Conservation (phyloP, 2,888 invertebrate genomes). For the Atherix ibis region DNA sequence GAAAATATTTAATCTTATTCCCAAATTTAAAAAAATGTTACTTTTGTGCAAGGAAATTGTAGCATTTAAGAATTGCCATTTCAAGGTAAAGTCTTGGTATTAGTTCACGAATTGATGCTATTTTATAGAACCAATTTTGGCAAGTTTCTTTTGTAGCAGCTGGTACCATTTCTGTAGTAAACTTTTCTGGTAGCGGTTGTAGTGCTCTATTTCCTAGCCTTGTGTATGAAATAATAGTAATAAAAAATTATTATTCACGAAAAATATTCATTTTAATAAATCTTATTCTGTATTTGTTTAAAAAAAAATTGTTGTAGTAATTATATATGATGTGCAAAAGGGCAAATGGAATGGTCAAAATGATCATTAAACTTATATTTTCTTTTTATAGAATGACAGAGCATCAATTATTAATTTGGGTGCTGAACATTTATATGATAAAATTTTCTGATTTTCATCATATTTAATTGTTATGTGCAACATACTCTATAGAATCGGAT, state of each 20-base stretch:
- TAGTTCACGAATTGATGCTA: constrained; percentile 90
- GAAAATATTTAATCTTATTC: too few species aligned
- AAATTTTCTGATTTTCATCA: constrained; percentile 1
- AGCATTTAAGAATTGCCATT: constrained; percentile 80
- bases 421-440: background rate
- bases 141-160: constrained; percentile 90
- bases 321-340: too few species aligned
- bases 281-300: too few species aligned
- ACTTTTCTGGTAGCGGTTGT: constrained; percentile 43
- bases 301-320: too few species aligned
- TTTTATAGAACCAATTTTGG: constrained; percentile 98
- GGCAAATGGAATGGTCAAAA: too few species aligned
- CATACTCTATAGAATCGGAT: constrained; percentile 43
- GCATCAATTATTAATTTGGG: too few species aligned
- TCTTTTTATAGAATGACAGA: too few species aligned
- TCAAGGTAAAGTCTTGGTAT: constrained; percentile 89
- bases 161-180: constrained; percentile 62
- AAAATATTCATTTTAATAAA: too few species aligned
- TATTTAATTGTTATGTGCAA: constrained; percentile 7
- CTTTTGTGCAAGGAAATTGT: constrained; percentile 64
- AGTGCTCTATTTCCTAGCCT: constrained; percentile 39
- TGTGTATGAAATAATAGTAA: constrained; percentile 6
- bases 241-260: too few species aligned
- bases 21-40: constrained; percentile 21
- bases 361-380: too few species aligned